Evolutionary conservation across 1,140 invertebrate species (phyloP).

Genomic region (Helicoverpa zea): DNA sequence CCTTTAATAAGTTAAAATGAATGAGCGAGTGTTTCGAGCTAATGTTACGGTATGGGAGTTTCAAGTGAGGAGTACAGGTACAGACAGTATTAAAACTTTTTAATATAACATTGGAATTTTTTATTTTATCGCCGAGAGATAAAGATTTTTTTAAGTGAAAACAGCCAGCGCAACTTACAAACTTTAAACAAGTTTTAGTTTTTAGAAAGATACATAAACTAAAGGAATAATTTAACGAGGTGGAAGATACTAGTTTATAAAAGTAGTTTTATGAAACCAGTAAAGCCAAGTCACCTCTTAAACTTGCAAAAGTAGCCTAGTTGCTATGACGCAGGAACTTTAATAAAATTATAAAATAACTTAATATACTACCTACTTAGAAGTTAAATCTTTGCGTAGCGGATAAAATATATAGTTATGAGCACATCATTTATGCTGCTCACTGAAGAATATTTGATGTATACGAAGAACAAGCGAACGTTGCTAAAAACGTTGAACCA

Average conservation of each 20-base stretch:
- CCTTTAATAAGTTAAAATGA: conserved; percentile 38
- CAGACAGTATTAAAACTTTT: background rate
- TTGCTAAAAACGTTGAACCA: too few species aligned
- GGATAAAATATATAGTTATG: too few species aligned
- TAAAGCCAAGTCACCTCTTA: conserved; percentile 3
- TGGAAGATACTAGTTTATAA: conserved; percentile 8
- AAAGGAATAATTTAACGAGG: conserved; percentile 14
- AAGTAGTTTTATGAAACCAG: conserved; percentile 23
- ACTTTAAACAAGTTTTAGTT: conserved; percentile 7
- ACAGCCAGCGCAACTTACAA: background rate
- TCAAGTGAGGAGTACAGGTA: background rate
- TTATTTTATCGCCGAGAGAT: too few species aligned
- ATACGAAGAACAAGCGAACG: too few species aligned
- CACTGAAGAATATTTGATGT: too few species aligned
- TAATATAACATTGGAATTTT: background rate
- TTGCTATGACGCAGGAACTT: conserved; percentile 7
- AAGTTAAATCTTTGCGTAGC: too few species aligned
- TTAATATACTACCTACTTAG: too few species aligned
- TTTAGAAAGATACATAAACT: conserved; percentile 13
- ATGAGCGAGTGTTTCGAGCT: background rate
- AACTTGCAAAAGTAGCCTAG: background rate
- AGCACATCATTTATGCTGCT: too few species aligned
- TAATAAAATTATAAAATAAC: background rate
- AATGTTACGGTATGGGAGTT: background rate
- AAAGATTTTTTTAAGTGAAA: too few species aligned